Conservation (phyloP, 1,140 invertebrate genomes). For the Bathynomus jamesi region DNA sequence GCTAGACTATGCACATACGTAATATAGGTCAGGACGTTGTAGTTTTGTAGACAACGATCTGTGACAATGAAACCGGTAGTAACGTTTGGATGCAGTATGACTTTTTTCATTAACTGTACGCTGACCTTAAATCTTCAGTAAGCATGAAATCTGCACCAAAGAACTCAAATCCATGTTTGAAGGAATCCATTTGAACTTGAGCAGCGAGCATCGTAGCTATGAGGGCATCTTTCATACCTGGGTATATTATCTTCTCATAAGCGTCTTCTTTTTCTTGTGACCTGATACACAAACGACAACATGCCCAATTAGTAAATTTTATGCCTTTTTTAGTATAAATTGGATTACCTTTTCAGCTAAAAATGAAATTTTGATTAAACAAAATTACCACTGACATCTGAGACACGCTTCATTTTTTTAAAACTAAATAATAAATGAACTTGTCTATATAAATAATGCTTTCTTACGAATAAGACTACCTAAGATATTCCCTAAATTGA, state of each 20-base stretch:
- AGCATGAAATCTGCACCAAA: conserved; percentile 91
- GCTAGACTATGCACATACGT: background rate
- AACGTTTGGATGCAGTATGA: no score
- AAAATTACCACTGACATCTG: no score
- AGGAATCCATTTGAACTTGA: conserved; percentile 67
- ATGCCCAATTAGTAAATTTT: conserved; percentile 12
- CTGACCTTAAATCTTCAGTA: conserved; percentile 67
- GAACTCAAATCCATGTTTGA: conserved; percentile 82
- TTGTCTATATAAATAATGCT: no score
- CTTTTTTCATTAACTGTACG: no score
- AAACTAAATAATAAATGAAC: no score
- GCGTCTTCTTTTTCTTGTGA: background rate
- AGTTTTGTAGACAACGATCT: no score
- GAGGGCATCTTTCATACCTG: conserved; percentile 80
- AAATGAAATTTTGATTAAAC: background rate
- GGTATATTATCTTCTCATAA: conserved; percentile 58
- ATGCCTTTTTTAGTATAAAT: background rate
- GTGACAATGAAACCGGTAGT: no score
- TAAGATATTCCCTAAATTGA: conserved; percentile 46
- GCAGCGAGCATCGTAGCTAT: conserved; percentile 76
- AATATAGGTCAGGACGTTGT: background rate
- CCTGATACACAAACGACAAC: no score
- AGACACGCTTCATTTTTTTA: no score
- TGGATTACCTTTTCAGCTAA: background rate
- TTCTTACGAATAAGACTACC: no score